Percentiles rank a stretch among this genome's conserved stretches.
phyloP scores from a whole-genome alignment of 2,113 vertebrate species.

The Brachyhypopomus occidentalis region DNA sequence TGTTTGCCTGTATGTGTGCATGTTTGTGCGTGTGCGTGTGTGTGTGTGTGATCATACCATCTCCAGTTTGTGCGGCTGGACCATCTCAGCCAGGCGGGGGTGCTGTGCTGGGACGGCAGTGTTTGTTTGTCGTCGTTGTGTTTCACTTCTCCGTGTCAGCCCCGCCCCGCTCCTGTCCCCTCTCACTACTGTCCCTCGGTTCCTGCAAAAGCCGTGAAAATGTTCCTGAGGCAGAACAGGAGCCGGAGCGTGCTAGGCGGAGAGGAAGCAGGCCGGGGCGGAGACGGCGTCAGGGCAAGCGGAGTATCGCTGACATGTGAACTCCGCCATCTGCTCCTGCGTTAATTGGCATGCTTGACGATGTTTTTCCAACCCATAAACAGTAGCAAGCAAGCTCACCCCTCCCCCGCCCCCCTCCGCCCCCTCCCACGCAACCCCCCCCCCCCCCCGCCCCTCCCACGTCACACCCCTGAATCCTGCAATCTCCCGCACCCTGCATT shows the following conservation, averaged over 20 bases:
- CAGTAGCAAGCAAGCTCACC: slow-evolving; percentile 64
- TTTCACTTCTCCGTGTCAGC: background rate
- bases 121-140: background rate
- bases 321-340: slow-evolving; percentile 72
- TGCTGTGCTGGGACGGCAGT: no score
- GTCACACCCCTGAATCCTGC: slow-evolving; percentile 46
- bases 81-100: slow-evolving; percentile 18
- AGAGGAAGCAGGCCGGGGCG: background rate
- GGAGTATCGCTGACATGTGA: slow-evolving; percentile 33
- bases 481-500: slow-evolving; percentile 38
- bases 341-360: slow-evolving; percentile 72
- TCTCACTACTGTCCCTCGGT: slow-evolving; percentile 13
- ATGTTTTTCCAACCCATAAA: slow-evolving; percentile 73
- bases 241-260: background rate
- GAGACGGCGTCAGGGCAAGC: background rate
- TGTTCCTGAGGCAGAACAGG: background rate
- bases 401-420: slow-evolving; percentile 67
- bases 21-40: slow-evolving; percentile 40
- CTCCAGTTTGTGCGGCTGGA: slow-evolving; percentile 8
- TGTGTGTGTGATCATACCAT: slow-evolving; percentile 21
- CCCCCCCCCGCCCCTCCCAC: slow-evolving; percentile 67
- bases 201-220: slow-evolving; percentile 34
- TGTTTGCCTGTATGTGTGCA: no score
- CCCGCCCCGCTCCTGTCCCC: background rate
- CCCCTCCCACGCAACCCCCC: no score